phyloP scores from a whole-genome alignment of 2,888 invertebrate genomes.

The Copidosoma aretas region DNA sequence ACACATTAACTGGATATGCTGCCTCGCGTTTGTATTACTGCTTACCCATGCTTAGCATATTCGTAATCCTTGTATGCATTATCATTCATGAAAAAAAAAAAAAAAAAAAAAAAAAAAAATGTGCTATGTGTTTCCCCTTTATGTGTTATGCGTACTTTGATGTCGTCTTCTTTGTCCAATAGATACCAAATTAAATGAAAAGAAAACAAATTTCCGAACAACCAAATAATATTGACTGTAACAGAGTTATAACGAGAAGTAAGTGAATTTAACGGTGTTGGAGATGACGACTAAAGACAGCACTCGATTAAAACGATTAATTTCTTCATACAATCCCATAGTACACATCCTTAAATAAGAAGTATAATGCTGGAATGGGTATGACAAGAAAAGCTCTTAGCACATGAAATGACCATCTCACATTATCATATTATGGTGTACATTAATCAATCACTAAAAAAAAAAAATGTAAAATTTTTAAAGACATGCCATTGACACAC shows the following conservation, averaged over 20 bases:
- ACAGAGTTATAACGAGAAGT: background rate
- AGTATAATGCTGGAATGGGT: constrained; percentile 15
- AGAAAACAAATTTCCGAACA: background rate
- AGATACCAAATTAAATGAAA: constrained; percentile 1
- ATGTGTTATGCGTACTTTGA: constrained; percentile 23
- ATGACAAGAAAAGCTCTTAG: constrained; percentile 15
- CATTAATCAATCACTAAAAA: constrained; percentile 22
- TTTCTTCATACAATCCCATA: constrained; percentile 14
- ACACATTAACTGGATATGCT: constrained; percentile 13
- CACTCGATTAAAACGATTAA: constrained; percentile 7
- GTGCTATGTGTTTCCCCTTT: constrained; percentile 27
- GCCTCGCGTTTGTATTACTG: constrained; percentile 40
- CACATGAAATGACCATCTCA: constrained; percentile 1
- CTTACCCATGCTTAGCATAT: constrained; percentile 26
- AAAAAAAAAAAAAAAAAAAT: background rate
- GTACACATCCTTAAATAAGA: constrained; percentile 3
- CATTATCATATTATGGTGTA: constrained; percentile 11
- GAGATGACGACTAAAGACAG: constrained; percentile 10
- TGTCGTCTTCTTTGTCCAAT: constrained; percentile 22
- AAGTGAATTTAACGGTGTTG: constrained; percentile 17
- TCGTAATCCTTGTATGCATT: constrained; percentile 17
- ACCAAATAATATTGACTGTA: background rate
- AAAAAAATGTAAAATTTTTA: constrained; percentile 25
- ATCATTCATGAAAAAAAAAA: background rate
- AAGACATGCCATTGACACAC: constrained; percentile 31